Conservation (phyloP, 2,888 invertebrate genomes). For the Drosophila aldrichi region DNA sequence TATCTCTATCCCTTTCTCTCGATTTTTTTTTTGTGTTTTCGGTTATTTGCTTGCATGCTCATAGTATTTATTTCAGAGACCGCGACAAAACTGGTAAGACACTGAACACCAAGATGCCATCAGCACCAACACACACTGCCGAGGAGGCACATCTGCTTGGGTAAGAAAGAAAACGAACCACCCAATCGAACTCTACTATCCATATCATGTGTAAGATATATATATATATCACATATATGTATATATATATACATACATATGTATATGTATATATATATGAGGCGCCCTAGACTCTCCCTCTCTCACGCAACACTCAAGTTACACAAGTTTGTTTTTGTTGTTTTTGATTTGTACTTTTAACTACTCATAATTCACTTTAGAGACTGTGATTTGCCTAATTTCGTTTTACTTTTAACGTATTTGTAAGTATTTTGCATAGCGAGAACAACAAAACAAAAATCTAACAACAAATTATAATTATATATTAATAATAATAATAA, state of each 20-base stretch:
- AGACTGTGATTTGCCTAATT: constrained; percentile 41
- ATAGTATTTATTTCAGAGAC: constrained; percentile 86
- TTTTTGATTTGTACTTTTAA: constrained; percentile 7
- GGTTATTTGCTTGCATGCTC: constrained; percentile 86
- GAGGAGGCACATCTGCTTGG: constrained; percentile 95
- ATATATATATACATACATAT: background rate
- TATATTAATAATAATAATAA: constrained; percentile 1
- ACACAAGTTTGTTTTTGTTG: constrained; percentile 30
- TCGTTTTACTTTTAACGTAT: constrained; percentile 19
- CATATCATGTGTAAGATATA: constrained; percentile 51
- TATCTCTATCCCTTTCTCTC: constrained; percentile 13
- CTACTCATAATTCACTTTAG: constrained; percentile 35
- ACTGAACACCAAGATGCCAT: constrained; percentile 86
- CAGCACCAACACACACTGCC: constrained; percentile 87
- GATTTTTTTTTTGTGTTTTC: constrained; percentile 60
- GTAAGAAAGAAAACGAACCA: constrained; percentile 87
- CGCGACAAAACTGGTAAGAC: constrained; percentile 86
- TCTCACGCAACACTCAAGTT: constrained; percentile 40
- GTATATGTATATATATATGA: constrained; percentile 17
- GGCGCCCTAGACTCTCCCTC: constrained; percentile 19
- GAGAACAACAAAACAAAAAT: constrained; percentile 13
- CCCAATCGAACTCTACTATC: constrained; percentile 1
- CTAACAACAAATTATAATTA: constrained; percentile 21
- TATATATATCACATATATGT: constrained; percentile 6
- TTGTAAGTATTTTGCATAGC: constrained; percentile 53